These are phyloP conservation scores for Parelbella ahira DNA, from an alignment of 2,888 invertebrate species.

Conservation along the genomic window DNA sequence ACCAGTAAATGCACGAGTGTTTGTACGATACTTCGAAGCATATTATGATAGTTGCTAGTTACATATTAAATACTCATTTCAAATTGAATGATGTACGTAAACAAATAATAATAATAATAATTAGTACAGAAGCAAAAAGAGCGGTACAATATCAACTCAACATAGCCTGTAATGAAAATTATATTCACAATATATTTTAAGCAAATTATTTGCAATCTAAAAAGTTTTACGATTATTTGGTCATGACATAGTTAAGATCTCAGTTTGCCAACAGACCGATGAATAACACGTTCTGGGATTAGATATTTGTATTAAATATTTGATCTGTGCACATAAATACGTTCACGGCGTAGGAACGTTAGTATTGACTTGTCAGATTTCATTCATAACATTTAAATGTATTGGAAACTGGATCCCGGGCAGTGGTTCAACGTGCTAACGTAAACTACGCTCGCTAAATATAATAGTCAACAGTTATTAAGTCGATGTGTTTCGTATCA, in stretches of 20 bases:
- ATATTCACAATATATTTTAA: slow-evolving; percentile 1
- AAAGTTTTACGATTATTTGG: slow-evolving; percentile 10
- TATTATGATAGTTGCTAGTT: too few relatives aligned
- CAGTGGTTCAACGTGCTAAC: not conserved
- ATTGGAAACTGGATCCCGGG: too few relatives aligned
- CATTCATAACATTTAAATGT: not conserved
- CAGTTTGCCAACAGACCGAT: slow-evolving; percentile 12
- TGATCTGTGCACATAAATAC: slow-evolving; percentile 1
- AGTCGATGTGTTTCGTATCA: too few relatives aligned
- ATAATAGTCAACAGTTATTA: too few relatives aligned
- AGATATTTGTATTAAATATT: slow-evolving; percentile 8
- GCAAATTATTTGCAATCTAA: slow-evolving; percentile 5
- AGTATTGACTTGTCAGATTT: not conserved
- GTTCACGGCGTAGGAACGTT: not conserved
- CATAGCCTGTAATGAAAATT: not conserved
- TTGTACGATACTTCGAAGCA: too few relatives aligned
- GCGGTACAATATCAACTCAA: too few relatives aligned
- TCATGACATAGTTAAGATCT: slow-evolving; percentile 12
- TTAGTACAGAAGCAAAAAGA: too few relatives aligned
- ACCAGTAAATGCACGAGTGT: too few relatives aligned
- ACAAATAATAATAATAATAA: too few relatives aligned
- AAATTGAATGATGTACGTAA: too few relatives aligned
- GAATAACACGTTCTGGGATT: slow-evolving; percentile 9
- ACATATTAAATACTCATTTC: too few relatives aligned
- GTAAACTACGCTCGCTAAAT: not conserved